These are phyloP conservation scores for Zoanthus sansibaricus DNA, from an alignment of 92 coral and sea anemone species.

Conservation along the genomic window DNA sequence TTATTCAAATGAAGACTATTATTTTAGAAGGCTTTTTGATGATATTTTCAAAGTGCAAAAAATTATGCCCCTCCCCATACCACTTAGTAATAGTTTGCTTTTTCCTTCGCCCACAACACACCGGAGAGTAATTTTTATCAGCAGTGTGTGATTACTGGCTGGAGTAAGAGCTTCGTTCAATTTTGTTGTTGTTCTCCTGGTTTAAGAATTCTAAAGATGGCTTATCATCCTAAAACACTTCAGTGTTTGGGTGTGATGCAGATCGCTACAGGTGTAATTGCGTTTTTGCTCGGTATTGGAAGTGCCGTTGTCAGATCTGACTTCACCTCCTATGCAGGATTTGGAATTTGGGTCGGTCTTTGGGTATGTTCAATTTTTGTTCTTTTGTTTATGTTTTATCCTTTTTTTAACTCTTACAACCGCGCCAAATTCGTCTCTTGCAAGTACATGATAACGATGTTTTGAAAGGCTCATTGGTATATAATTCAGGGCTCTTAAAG, in stretches of 20 bases:
- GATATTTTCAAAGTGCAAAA: too few relatives aligned
- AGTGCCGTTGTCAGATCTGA: constrained; percentile 33
- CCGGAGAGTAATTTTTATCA: background rate
- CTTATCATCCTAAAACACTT: constrained; percentile 26
- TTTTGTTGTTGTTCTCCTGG: background rate
- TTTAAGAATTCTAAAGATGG: background rate
- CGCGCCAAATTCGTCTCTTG: too few relatives aligned
- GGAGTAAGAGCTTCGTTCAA: background rate
- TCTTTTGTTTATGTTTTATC: background rate
- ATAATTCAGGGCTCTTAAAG: too few relatives aligned
- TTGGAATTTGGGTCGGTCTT: constrained; percentile 43
- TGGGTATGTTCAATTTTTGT: constrained; percentile 20
- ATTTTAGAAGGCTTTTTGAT: too few relatives aligned
- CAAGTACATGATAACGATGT: background rate
- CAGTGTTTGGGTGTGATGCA: constrained; percentile 37
- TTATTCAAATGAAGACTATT: too few relatives aligned
- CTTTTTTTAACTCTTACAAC: too few relatives aligned
- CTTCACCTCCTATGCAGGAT: constrained; percentile 34
- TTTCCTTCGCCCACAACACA: too few relatives aligned
- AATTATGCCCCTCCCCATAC: too few relatives aligned
- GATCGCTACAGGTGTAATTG: constrained; percentile 10
- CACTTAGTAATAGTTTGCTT: too few relatives aligned
- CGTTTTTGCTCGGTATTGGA: constrained; percentile 35
- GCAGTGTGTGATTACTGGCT: background rate
- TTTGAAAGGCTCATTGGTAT: too few relatives aligned